Percentiles rank a stretch among this genome's conserved stretches.
phyloP scores from a whole-genome alignment of 2,797 vertebrate genomes.

The Nasua narica region DNA sequence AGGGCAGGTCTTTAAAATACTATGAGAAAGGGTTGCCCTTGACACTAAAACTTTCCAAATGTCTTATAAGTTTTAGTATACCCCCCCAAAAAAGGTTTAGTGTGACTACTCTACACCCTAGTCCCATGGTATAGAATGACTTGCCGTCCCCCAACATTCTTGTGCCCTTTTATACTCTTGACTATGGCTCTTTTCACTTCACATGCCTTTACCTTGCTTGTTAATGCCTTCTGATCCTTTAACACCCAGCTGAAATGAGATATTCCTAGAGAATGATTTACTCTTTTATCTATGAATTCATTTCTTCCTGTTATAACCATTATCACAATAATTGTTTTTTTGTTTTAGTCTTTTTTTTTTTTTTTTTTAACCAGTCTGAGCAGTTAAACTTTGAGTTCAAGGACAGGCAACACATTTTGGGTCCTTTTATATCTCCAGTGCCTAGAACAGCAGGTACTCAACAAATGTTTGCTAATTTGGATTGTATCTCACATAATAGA shows the following conservation, averaged over 20 bases:
- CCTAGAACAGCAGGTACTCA: background rate
- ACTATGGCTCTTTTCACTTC: background rate
- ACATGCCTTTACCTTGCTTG: background rate
- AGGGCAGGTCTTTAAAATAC: conserved; percentile 20
- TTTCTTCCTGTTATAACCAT: conserved; percentile 12
- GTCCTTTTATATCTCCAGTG: background rate
- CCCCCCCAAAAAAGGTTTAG: background rate
- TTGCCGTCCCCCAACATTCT: background rate
- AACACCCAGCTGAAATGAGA: background rate
- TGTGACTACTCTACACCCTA: background rate
- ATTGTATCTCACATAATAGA: background rate
- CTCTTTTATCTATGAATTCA: background rate
- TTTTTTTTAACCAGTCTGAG: background rate
- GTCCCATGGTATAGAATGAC: background rate
- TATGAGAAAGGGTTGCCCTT: conserved; percentile 5
- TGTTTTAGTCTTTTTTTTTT: background rate
- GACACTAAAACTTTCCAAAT: conserved; percentile 14
- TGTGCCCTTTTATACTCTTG: background rate
- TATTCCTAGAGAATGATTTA: background rate
- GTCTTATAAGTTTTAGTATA: conserved; percentile 31
- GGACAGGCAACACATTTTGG: background rate
- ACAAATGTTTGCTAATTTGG: background rate
- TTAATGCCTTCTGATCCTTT: background rate
- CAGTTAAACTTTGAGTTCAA: conserved; percentile 9
- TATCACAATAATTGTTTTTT: background rate